Evolutionary conservation across 2,797 vertebrate species (phyloP).

Genomic region (Hypotaenidia philippensis): DNA sequence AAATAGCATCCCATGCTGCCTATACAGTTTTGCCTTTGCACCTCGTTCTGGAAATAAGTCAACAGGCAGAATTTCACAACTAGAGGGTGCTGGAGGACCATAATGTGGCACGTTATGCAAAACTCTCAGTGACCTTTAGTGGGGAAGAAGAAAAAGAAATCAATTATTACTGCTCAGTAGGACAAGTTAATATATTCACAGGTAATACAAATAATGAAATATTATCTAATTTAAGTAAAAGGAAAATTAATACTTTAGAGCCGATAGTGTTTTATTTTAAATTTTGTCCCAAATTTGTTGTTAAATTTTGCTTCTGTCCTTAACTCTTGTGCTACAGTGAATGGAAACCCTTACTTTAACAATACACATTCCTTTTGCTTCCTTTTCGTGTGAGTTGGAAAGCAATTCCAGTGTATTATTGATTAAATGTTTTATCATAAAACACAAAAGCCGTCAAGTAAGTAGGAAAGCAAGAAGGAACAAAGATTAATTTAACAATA

Average conservation of each 20-base stretch:
- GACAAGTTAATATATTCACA: background rate
- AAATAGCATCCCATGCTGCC: background rate
- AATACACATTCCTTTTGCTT: conserved; percentile 37
- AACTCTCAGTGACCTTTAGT: conserved; percentile 17
- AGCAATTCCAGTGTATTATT: conserved; percentile 60
- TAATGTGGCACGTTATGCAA: background rate
- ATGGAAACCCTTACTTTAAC: conserved; percentile 3
- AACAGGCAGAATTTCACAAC: conserved; percentile 44
- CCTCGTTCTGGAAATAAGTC: background rate
- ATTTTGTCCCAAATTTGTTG: conserved; percentile 9
- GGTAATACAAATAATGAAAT: conserved; percentile 14
- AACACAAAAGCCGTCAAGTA: conserved; percentile 24
- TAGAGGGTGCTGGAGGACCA: conserved; percentile 68
- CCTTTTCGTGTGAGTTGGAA: conserved; percentile 28
- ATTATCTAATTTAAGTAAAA: background rate
- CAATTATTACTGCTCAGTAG: conserved; percentile 15
- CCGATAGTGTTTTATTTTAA: background rate
- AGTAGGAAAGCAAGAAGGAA: conserved; percentile 53
- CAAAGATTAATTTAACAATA: conserved; percentile 68
- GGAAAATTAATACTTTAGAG: conserved; percentile 11
- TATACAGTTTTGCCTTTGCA: background rate
- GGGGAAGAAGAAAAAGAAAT: conserved; percentile 27
- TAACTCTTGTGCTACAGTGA: conserved; percentile 10
- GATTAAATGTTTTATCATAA: conserved; percentile 51
- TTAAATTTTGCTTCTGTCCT: conserved; percentile 14